Evolutionary conservation across 2,888 invertebrate species (phyloP), one percentile per base, ranked within the genome.

Genomic region (Eucriotettix oculatus): DNA sequence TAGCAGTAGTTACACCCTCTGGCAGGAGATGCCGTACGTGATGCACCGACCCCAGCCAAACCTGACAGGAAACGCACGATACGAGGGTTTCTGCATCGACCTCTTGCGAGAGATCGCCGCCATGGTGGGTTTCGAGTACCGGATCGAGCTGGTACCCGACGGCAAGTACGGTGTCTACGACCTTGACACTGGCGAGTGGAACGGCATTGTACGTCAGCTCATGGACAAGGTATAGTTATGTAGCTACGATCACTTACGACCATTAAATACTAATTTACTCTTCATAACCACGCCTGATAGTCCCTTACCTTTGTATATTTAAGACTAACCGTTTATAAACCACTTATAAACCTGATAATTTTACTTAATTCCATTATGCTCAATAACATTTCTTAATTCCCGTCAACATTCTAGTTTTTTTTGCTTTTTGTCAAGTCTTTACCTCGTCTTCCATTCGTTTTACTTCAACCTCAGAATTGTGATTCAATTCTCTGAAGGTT

Each of bases 41-140:
- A 79, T 79, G 78, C 70, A 75, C 67, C 74, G 73, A 65, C 67
- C 69, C 16, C 73, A 73, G 66, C 74, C 74, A 65, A 78, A 79
- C 71, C 72, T 78, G 66, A 77, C 75, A 61, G 82, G 81, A 56
- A 84, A 84, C 72, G 78, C 79, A 61, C 79, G 80, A 65, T 86
- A 81, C 73, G 83, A 85, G 70, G 86, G 86, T 65, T 86, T 85
- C 75, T 85, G 85, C 74, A 84, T 86, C 68, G 86, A 86, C 73
- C 74, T 86, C 67, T 76, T 85, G 67, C 77, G 78, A 71, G 78
- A 79, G 68, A 79, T 85, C 67, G 80, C 83, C 62, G 73, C 73
- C 63, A 79, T 80, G 76, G 81, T 83, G 65, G 83, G 83, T 62
- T 84, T 85, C 73, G 78, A 82, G 70, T 85, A 84, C 72, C 77